phyloP scores from a whole-genome alignment of 2,797 vertebrate genomes.

The Champsocephalus gunnari region DNA sequence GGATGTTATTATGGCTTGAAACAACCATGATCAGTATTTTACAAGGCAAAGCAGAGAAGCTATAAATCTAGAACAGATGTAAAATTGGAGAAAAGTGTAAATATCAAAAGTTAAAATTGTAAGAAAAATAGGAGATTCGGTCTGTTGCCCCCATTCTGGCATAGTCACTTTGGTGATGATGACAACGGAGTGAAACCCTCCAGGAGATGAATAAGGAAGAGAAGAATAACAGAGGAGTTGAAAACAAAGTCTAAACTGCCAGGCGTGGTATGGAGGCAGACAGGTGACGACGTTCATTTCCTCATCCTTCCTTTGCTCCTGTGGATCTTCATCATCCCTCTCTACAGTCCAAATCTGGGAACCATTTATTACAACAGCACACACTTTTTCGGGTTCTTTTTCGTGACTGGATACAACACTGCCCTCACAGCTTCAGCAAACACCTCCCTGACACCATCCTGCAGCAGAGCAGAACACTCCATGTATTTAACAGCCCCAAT shows the following conservation, averaged over 20 bases:
- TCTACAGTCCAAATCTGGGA: slow-evolving; percentile 71
- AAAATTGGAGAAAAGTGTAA: slow-evolving; percentile 75
- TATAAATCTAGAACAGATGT: slow-evolving; percentile 75
- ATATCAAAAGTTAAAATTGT: slow-evolving; percentile 78
- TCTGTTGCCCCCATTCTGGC: slow-evolving; percentile 73
- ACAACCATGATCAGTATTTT: slow-evolving; percentile 73
- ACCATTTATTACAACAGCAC: slow-evolving; percentile 88
- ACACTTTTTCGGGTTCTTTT: slow-evolving; percentile 93
- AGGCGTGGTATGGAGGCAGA: slow-evolving; percentile 50
- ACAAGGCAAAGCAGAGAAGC: slow-evolving; percentile 77
- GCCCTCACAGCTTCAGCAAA: slow-evolving; percentile 93
- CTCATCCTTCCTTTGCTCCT: slow-evolving; percentile 66
- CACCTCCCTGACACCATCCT: slow-evolving; percentile 93
- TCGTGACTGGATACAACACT: slow-evolving; percentile 91
- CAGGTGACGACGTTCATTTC: slow-evolving; percentile 52
- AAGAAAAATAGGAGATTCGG: slow-evolving; percentile 71
- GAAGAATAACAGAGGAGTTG: slow-evolving; percentile 60
- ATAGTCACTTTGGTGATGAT: slow-evolving; percentile 82
- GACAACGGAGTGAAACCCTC: slow-evolving; percentile 71
- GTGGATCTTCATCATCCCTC: slow-evolving; percentile 66
- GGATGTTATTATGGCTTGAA: slow-evolving; percentile 76
- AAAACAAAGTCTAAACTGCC: slow-evolving; percentile 61
- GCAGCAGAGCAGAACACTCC: slow-evolving; percentile 93
- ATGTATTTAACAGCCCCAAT: slow-evolving; percentile 95
- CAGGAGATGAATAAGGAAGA: slow-evolving; percentile 69